Base-by-base conservation (phyloP, 2,888 invertebrate genomes). In the Notocelia uddmanniana region DNA sequence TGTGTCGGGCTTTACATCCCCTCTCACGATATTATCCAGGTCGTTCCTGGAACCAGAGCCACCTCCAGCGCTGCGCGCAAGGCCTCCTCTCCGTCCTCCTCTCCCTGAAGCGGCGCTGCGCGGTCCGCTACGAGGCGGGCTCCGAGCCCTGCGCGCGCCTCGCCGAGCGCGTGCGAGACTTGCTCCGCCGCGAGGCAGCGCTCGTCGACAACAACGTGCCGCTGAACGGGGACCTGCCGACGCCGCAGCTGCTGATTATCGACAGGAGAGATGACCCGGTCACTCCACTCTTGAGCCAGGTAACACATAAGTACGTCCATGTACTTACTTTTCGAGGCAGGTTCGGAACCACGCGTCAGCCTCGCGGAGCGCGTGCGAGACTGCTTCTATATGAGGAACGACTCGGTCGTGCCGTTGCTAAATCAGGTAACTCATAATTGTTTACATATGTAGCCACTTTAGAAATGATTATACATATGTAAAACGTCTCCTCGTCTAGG, bases 261-360 rank as follows among this genome's bases (percentile, higher is more conserved):
- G 99, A 99, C 88, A 94, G 99, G 77, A 94, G 98, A 79, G 98
- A 98, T 85, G 99, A 99, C 91, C 97, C 99, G 0, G 97, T 99
- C 9, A 99, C 99, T 0, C 99, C 99, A 0, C 90, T 99, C 69
- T 91, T 99, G 37, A 98, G 98, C 89, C 98, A 97, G 94, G 96
- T 96, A 66, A 2, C 13, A 41, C 2, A 41, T 41, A 41, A 41
- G n/a, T n/a, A n/a, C n/a, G n/a, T n/a, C n/a, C n/a, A n/a, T n/a
- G n/a, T n/a, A n/a, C n/a, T n/a, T n/a, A n/a, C n/a, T n/a, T n/a
- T n/a, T n/a, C n/a, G n/a, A n/a, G n/a, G n/a, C n/a, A n/a, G n/a
- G n/a, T n/a, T n/a, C n/a, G n/a, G n/a, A n/a, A n/a, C n/a, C n/a
- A n/a, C n/a, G n/a, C n/a, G n/a, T n/a, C n/a, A n/a, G n/a, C n/a